Evolutionary conservation across 2,113 vertebrate genomes (phyloP).

Genomic region (Gobio gobio): DNA sequence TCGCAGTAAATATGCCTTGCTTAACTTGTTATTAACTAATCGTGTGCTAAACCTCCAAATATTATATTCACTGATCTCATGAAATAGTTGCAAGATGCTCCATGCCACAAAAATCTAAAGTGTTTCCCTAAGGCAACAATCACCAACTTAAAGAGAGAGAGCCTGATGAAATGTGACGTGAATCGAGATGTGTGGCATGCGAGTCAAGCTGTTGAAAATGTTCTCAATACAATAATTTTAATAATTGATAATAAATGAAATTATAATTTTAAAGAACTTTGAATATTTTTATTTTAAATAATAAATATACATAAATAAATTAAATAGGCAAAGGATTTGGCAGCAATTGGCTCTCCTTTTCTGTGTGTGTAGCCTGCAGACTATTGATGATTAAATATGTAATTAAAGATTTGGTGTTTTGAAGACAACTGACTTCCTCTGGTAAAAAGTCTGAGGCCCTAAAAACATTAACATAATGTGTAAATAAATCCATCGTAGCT

Average conservation of each 20-base stretch:
- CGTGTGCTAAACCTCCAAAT: not conserved
- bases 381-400: not conserved
- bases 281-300: not conserved
- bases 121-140: conserved; percentile 28
- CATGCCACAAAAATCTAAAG: conserved; percentile 21
- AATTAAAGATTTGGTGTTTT: not conserved
- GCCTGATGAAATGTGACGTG: not conserved
- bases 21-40: conserved; percentile 18
- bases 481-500: conserved; percentile 39
- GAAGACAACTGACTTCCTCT: not conserved
- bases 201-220: not conserved
- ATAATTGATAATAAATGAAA: not conserved
- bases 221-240: not conserved
- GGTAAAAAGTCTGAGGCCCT: conserved; percentile 2
- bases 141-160: not conserved
- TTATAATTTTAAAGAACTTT: not conserved
- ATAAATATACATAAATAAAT: not conserved
- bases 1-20: not conserved
- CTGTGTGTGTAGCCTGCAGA: not conserved
- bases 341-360: not conserved
- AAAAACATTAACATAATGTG: conserved; percentile 38
- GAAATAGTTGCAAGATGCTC: not conserved
- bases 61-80: not conserved
- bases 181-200: not conserved
- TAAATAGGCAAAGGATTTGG: not conserved